phyloP scores from a whole-genome alignment of 2,797 vertebrate species.

The Takifugu rubripes region DNA sequence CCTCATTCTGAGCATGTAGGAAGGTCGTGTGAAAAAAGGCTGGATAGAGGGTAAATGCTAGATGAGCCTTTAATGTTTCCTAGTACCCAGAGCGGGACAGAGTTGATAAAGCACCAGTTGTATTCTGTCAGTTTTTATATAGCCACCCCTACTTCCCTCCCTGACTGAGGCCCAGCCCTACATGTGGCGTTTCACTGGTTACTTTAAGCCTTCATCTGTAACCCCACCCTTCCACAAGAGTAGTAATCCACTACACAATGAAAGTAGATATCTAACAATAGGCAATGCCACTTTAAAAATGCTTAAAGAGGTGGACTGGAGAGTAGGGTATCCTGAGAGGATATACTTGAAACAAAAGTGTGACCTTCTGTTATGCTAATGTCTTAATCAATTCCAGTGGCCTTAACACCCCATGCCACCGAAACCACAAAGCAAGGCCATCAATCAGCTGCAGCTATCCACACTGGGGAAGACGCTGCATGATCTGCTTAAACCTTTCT shows the following conservation, averaged over 20 bases:
- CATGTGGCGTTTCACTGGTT: slow-evolving; percentile 56
- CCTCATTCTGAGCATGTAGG: slow-evolving; percentile 34
- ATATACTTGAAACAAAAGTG: slow-evolving; percentile 51
- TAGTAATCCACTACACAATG: slow-evolving; percentile 55
- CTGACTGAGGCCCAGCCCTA: slow-evolving; percentile 57
- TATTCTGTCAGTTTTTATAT: slow-evolving; percentile 71
- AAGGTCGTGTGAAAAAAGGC: slow-evolving; percentile 36
- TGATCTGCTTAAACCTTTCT: slow-evolving; percentile 54
- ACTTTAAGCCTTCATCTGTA: slow-evolving; percentile 58
- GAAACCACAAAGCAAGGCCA: slow-evolving; percentile 32
- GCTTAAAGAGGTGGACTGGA: slow-evolving; percentile 54
- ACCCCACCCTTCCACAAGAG: slow-evolving; percentile 41
- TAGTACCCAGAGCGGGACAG: slow-evolving; percentile 61
- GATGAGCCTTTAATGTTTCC: slow-evolving; percentile 63
- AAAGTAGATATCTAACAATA: slow-evolving; percentile 59
- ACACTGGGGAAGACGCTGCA: slow-evolving; percentile 45
- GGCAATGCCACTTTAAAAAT: slow-evolving; percentile 55
- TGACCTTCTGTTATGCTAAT: slow-evolving; percentile 68
- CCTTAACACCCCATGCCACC: slow-evolving; percentile 21
- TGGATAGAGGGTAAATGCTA: slow-evolving; percentile 24
- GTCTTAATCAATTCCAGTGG: slow-evolving; percentile 52
- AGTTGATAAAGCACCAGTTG: slow-evolving; percentile 72
- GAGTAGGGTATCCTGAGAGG: slow-evolving; percentile 39
- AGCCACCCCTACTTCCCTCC: slow-evolving; percentile 23
- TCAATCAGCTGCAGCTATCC: slow-evolving; percentile 56